These are phyloP conservation scores for Gila orcuttii DNA, from an alignment of 2,113 vertebrate species.

Conservation along the genomic window DNA sequence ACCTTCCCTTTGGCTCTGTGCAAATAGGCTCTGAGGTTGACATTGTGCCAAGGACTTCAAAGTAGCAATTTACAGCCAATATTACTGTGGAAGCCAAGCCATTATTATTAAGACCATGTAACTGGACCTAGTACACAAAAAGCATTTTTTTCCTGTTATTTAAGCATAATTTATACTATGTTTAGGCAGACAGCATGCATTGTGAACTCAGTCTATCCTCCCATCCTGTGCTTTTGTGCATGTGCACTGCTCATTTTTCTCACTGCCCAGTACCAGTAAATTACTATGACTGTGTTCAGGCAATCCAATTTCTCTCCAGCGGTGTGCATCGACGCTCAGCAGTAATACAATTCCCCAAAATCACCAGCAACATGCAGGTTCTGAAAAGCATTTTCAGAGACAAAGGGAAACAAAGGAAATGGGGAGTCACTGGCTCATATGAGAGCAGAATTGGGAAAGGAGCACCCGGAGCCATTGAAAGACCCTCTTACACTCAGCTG, in stretches of 20 bases:
- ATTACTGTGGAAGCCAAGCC: not conserved
- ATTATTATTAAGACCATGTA: slow-evolving; percentile 4
- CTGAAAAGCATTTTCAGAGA: slow-evolving; percentile 28
- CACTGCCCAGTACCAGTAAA: slow-evolving; percentile 15
- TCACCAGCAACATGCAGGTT: slow-evolving; percentile 15
- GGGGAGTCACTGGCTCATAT: not conserved
- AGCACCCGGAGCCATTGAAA: slow-evolving; percentile 19
- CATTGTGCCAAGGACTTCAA: slow-evolving; percentile 8
- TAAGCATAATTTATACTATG: not conserved
- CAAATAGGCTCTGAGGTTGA: slow-evolving; percentile 2
- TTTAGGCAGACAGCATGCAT: not conserved
- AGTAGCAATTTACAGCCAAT: slow-evolving; percentile 13
- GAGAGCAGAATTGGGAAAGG: slow-evolving; percentile 37
- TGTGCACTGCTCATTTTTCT: not conserved
- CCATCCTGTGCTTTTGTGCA: not conserved
- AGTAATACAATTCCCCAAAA: slow-evolving; percentile 45
- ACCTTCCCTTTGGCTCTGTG: slow-evolving; percentile 10
- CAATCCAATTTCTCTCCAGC: slow-evolving; percentile 51
- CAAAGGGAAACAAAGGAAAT: slow-evolving; percentile 25
- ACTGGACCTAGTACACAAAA: not conserved
- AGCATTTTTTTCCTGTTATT: not conserved
- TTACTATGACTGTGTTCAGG: slow-evolving; percentile 47
- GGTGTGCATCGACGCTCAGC: slow-evolving; percentile 23
- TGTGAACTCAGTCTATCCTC: not conserved
- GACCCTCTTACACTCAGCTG: not conserved